Percentiles rank a stretch among this genome's conserved stretches.
phyloP scores from a whole-genome alignment of 2,888 invertebrate genomes.

The Dendrolimus pini region DNA sequence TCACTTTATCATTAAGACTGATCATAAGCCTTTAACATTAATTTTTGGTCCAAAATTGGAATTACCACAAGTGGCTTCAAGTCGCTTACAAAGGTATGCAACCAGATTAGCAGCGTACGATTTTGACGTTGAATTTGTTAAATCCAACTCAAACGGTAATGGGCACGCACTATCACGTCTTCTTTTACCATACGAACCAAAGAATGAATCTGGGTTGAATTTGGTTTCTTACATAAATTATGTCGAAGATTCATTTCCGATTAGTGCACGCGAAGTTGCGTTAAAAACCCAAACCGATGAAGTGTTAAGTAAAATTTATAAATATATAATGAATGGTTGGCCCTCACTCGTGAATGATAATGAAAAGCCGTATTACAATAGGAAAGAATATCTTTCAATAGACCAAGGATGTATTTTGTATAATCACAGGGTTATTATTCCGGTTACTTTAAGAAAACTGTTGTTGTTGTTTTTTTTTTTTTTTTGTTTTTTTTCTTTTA shows the following conservation, averaged over 20 bases:
- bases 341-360: conserved; percentile 5
- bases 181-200: conserved; percentile 1
- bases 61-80: conserved; percentile 9
- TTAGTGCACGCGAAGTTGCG: conserved; percentile 2
- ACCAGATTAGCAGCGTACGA: conserved; percentile 20
- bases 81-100: conserved; percentile 9
- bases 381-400: conserved; percentile 7
- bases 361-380: conserved; percentile 7
- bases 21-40: conserved; percentile 7
- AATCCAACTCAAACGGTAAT: conserved; percentile 3
- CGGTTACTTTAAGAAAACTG: conserved; percentile 3
- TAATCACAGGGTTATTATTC: conserved; percentile 11
- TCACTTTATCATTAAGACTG: conserved; percentile 7
- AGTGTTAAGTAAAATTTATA: conserved; percentile 2
- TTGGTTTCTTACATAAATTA: conserved; percentile 4
- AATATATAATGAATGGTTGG: conserved; percentile 11
- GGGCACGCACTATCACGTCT: conserved; percentile 3
- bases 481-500: too few species aligned
- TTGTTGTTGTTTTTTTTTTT: too few species aligned
- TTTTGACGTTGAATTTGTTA: conserved; percentile 7
- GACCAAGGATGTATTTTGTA: conserved; percentile 12
- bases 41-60: conserved; percentile 10
- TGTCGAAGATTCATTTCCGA: conserved; percentile 3
- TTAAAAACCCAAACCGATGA: conserved; percentile 1
- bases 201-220: background rate